Evolutionary conservation across 2,113 vertebrate genomes (phyloP).

Genomic region (Menidia beryllina): DNA sequence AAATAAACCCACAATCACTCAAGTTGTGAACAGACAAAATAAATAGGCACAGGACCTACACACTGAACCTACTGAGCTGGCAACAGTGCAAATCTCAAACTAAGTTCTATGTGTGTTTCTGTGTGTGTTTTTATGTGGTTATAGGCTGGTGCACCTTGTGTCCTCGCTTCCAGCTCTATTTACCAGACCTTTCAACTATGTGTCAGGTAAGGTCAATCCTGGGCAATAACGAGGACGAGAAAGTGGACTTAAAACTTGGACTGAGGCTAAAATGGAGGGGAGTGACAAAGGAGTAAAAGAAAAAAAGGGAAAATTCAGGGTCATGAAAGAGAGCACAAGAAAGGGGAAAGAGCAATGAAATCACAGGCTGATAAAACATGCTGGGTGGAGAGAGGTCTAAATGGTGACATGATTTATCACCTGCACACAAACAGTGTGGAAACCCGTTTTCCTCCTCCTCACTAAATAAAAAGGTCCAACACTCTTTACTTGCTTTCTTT

Average conservation of each 20-base stretch:
- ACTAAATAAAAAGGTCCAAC: not conserved
- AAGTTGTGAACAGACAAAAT: no score
- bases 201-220: slow-evolving; percentile 39
- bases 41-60: not conserved
- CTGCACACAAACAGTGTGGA: slow-evolving; percentile 19
- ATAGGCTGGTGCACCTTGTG: not conserved
- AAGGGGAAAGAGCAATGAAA: slow-evolving; percentile 28
- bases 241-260: not conserved
- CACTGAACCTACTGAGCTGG: not conserved
- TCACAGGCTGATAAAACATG: slow-evolving; percentile 19
- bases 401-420: slow-evolving; percentile 44
- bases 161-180: not conserved
- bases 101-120: no score
- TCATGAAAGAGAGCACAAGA: slow-evolving; percentile 7
- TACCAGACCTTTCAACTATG: slow-evolving; percentile 12
- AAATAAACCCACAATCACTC: not conserved
- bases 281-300: no score
- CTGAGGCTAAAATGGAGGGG: not conserved
- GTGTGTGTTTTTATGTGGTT: not conserved
- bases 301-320: slow-evolving; percentile 2
- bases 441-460: not conserved
- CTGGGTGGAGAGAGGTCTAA: slow-evolving; percentile 15
- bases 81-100: not conserved
- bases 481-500: not conserved
- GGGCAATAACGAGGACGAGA: slow-evolving; percentile 26